Percentiles rank a stretch among this genome's conserved stretches.
phyloP scores from a whole-genome alignment of 2,888 invertebrate species.

The Ophion ellenae region DNA sequence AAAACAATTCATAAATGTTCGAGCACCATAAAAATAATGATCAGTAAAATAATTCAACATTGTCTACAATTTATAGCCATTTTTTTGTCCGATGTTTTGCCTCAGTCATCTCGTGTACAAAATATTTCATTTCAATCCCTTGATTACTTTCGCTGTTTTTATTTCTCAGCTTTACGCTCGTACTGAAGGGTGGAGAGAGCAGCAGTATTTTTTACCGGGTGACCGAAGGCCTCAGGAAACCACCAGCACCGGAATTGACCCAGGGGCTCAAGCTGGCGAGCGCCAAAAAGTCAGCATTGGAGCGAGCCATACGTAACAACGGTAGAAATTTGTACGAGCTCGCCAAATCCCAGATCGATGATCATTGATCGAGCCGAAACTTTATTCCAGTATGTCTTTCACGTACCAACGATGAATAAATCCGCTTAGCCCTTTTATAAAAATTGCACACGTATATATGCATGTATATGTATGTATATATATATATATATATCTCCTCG shows the following conservation, averaged over 20 bases:
- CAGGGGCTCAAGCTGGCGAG: constrained; percentile 74
- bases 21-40: not conserved
- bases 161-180: constrained; percentile 77
- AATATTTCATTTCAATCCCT: not conserved
- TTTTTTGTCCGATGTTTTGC: not conserved
- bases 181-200: constrained; percentile 80
- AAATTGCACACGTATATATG: constrained; percentile 38
- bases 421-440: not conserved
- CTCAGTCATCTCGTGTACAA: not conserved
- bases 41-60: not conserved
- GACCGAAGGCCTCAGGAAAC: constrained; percentile 77
- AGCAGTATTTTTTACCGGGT: constrained; percentile 79
- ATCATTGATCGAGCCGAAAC: constrained; percentile 44
- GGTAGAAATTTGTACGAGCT: constrained; percentile 79
- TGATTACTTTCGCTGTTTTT: not conserved
- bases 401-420: constrained; percentile 3
- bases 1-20: not conserved
- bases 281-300: constrained; percentile 75
- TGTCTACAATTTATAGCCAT: not conserved
- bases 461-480: constrained; percentile 24
- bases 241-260: constrained; percentile 74
- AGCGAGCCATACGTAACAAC: constrained; percentile 78
- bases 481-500: constrained; percentile 48
- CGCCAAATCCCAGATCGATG: constrained; percentile 71
- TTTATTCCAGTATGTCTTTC: not conserved